These are phyloP conservation scores for Myotis planiceps DNA, from an alignment of 2,797 vertebrate genomes.

Conservation along the genomic window DNA sequence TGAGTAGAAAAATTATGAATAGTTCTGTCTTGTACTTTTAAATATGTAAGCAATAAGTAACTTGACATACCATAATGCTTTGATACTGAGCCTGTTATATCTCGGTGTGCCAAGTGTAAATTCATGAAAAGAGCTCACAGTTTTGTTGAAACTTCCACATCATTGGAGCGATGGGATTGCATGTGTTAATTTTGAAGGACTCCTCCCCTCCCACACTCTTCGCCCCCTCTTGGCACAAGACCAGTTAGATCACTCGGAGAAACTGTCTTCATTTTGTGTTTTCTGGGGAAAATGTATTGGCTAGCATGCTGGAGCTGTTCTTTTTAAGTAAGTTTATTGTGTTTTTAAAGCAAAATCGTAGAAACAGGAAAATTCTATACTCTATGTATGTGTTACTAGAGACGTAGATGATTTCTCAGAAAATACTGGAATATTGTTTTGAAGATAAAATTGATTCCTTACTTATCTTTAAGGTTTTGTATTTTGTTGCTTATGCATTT, in stretches of 20 bases:
- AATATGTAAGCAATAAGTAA: background rate
- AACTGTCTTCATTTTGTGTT: background rate
- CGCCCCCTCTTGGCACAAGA: background rate
- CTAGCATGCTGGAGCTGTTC: background rate
- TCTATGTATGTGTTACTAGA: background rate
- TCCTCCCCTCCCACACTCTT: background rate
- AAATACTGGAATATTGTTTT: background rate
- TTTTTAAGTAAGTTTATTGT: background rate
- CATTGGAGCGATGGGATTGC: background rate
- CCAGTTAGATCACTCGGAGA: background rate
- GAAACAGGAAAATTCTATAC: background rate
- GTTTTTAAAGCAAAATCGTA: conserved; percentile 24
- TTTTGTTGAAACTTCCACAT: background rate
- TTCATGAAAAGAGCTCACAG: background rate
- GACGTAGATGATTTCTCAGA: background rate
- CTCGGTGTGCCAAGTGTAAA: background rate
- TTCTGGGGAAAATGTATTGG: background rate
- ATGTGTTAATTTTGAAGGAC: background rate
- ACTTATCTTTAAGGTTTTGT: background rate
- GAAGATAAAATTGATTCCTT: background rate
- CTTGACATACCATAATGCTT: background rate
- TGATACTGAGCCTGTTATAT: background rate
- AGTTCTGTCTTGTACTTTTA: background rate
- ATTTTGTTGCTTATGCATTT: background rate
- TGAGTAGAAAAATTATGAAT: background rate